Conservation (phyloP, 2,113 vertebrate species). For the Podarcis raffonei region DNA sequence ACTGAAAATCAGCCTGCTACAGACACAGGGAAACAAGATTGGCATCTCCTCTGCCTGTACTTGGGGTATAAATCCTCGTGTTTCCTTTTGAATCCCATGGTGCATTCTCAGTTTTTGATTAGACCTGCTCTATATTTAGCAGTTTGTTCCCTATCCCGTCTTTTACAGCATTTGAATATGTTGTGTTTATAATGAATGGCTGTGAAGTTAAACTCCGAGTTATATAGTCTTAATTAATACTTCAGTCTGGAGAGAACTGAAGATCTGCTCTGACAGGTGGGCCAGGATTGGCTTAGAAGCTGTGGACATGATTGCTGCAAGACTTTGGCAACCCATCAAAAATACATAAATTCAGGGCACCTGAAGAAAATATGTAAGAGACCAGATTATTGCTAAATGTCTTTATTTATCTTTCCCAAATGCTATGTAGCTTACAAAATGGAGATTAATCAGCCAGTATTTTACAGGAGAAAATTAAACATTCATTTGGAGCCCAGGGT, state of each 20-base stretch:
- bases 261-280: not conserved
- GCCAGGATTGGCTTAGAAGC: not conserved
- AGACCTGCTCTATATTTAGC: not conserved
- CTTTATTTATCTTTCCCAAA: not conserved
- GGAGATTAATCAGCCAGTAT: not conserved
- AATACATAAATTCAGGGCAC: not conserved
- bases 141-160: not conserved
- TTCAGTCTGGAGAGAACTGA: not conserved
- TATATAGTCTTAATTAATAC: not conserved
- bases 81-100: not conserved
- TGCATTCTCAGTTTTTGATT: not conserved
- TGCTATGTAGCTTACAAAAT: constrained; percentile 3
- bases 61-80: not conserved
- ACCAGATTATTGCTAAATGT: not conserved
- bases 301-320: accelerated
- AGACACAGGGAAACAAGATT: not conserved
- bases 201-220: not conserved
- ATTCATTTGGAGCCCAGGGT: not conserved
- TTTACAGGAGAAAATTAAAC: not conserved
- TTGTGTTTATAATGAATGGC: not conserved
- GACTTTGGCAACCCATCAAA: not conserved
- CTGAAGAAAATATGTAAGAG: not conserved
- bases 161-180: not conserved
- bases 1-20: not conserved
- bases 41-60: not conserved